Conservation (phyloP, 2,797 vertebrate species). For the Cossypha dichroa region DNA sequence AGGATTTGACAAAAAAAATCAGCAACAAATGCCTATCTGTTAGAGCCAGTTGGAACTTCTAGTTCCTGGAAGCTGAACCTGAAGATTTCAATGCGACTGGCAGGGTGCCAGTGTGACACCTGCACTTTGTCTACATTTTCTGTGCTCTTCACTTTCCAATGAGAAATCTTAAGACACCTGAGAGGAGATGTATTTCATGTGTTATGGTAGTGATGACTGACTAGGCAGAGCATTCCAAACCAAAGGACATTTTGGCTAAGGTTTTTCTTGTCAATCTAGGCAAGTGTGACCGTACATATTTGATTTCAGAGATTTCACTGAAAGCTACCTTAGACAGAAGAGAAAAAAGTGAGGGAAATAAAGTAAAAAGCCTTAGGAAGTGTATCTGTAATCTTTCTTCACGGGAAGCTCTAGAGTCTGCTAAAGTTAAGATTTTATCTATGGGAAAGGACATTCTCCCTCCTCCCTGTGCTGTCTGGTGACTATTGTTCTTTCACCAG, state of each 20-base stretch:
- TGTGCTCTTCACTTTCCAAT: neutral
- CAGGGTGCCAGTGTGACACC: neutral
- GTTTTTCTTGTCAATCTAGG: neutral
- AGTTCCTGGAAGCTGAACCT: neutral
- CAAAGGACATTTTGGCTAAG: neutral
- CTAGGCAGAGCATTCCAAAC: neutral
- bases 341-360: neutral
- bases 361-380: neutral
- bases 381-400: neutral
- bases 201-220: neutral
- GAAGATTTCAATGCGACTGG: neutral
- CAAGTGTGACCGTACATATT: accelerated
- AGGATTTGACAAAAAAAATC: neutral
- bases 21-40: neutral
- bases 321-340: neutral
- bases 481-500: neutral
- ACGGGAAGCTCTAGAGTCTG: neutral
- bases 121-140: neutral
- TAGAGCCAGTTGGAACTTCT: neutral
- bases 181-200: neutral
- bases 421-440: neutral
- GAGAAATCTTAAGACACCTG: neutral
- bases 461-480: neutral
- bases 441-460: neutral
- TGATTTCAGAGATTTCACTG: neutral